Evolutionary conservation across 2,113 vertebrate genomes (phyloP).

Genomic region (Apeltes quadracus): DNA sequence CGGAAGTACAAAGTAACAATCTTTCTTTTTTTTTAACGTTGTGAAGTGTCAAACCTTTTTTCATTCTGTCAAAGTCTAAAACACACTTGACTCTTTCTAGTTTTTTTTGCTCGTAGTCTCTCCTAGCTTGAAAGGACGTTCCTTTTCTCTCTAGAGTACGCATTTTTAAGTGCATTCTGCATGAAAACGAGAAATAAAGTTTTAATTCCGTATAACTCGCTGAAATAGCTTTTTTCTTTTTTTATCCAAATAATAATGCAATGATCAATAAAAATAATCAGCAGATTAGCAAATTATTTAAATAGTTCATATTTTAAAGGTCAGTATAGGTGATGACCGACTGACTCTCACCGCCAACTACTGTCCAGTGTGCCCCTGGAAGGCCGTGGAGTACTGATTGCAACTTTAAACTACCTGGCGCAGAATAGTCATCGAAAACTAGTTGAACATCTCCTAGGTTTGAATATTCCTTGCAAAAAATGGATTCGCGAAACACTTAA

Average conservation of each 20-base stretch:
- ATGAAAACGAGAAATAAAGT: neutral
- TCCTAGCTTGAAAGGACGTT: too few relatives aligned
- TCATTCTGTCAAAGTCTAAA: too few relatives aligned
- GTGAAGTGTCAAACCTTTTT: neutral
- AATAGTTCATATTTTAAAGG: neutral
- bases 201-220: neutral
- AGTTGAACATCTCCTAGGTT: neutral
- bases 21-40: too few relatives aligned
- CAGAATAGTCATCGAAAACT: neutral
- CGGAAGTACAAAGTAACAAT: neutral
- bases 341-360: neutral
- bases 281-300: neutral
- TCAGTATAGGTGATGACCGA: neutral
- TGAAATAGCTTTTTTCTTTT: neutral
- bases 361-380: neutral
- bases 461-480: constrained; percentile 20
- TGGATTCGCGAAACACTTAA: constrained; percentile 1
- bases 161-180: neutral
- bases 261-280: neutral
- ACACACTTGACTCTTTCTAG: too few relatives aligned
- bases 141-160: too few relatives aligned
- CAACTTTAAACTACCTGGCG: constrained; percentile 35
- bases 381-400: constrained; percentile 19
- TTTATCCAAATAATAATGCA: neutral
- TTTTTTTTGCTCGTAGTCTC: too few relatives aligned